Evolutionary conservation across 2,888 invertebrate species (phyloP), one percentile per base, ranked within the genome.

Genomic region (Helobdella robusta): DNA sequence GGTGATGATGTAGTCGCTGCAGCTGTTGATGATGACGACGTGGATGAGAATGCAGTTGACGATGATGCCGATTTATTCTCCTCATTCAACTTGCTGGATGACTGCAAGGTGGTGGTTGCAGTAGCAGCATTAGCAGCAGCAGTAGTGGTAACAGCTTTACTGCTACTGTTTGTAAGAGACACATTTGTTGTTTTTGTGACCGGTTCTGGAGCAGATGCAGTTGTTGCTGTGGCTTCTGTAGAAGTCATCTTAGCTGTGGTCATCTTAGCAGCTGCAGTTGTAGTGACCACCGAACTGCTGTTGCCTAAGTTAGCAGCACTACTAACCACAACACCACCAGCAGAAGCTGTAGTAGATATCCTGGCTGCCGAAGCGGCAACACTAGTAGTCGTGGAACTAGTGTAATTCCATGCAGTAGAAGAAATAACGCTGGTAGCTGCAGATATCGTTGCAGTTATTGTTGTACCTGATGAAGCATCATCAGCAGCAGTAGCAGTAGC

Each of bases 401-500:
- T 18, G 52, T 15, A 52, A 20, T 15, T 11, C 18, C 23, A 15
- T 18, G 52, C 23, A 40, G 40, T 40, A 40, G 40, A 15, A 40
- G 40, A 15, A 40, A 15, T 40, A 40, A 15, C 18, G 18, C 11
- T 40, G 18, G 40, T 40, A 40, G 40, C 18, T 15, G 40, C 18
- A 40, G 18, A 15, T 15, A 15, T 40, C 8, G 40, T 40, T 15
- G 40, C 18, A 40, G 40, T 40, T 8, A 4, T 50, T 23, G 50
- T 18, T 23, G 50, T 50, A 50, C 4, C 25, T 23, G 5, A 23
- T 23, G 5, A 23, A 50, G 5, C 25, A 50, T 4, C 25, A 50
- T 4, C 25, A 50, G 50, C 25, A 50, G 50, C 25, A 50, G 50
- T 50, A 50, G 50, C 25, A 50, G 50, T 50, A 50, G 50, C 25